Base-by-base conservation (phyloP, 2,797 vertebrate species). In the Sebastes vulpes region DNA sequence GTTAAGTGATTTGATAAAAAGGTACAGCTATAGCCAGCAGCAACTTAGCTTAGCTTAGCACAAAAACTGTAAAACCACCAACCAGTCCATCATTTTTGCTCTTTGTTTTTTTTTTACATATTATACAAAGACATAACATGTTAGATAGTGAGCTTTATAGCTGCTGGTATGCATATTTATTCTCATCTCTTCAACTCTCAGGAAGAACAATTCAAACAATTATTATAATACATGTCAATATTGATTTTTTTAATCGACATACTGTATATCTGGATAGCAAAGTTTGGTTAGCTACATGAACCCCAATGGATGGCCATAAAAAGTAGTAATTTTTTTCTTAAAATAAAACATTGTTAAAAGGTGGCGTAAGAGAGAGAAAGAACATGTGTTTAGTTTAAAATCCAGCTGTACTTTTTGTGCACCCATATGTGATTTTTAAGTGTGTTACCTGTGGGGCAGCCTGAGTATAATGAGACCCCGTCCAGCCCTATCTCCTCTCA, bases 401-500 rank as follows among this genome's bases (percentile, higher is more conserved):
- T 82, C 72, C 84, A 71, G 56, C 67, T 46, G 56, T 81, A 76
- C 76, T 82, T 91, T 92, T 92, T 89, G 52, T 86, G 87, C 79
- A 84, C 72, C 65, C 79, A 20, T 75, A 57, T 78, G 90, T 87
- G 84, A 78, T 92, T 90, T 91, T 80, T 26, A 80, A 86, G 79
- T 90, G 72, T 73, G 77, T 65, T 85, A 93, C 89, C 92, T 92
- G 87, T 82, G 85, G 90, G 90, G 90, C 88, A 90, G 83, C 74
- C 70, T 35, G 74, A 60, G 80, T 81, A 85, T 94, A 93, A 95
- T 93, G 91, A 94, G 91, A 87, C 77, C 75, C 81, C 68, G 70
- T 86, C 89, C 85, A 83, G 86, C 70, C 77, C 68, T 66, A 63
- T 92, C 65, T 77, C 84, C 77, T 73, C 82, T 83, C 81, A 89